Conservation (phyloP, 2,797 vertebrate genomes). For the Antrozous pallidus region DNA sequence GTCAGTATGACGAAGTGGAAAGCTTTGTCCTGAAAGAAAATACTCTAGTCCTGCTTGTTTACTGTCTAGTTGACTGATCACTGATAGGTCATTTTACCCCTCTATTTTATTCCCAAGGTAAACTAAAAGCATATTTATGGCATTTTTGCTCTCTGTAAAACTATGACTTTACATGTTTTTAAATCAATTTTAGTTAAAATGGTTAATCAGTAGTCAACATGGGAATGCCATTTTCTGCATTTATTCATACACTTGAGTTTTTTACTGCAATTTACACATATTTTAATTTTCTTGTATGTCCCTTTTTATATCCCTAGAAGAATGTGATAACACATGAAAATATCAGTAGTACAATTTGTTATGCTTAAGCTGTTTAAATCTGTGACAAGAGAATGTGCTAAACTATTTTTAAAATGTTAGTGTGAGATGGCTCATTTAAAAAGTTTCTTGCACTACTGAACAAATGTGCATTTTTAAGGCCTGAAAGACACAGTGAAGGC, state of each 20-base stretch:
- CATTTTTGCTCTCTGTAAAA: neutral
- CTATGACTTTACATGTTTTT: neutral
- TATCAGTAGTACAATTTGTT: neutral
- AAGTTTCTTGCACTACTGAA: neutral
- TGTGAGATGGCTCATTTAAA: slow-evolving; percentile 16
- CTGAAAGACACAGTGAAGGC: neutral
- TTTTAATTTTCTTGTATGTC: neutral
- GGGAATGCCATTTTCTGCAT: neutral
- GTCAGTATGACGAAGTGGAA: neutral
- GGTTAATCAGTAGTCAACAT: neutral
- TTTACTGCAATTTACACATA: neutral
- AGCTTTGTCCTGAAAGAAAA: neutral
- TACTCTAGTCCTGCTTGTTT: neutral
- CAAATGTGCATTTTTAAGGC: neutral
- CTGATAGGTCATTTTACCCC: neutral
- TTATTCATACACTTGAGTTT: neutral
- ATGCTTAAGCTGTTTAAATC: neutral
- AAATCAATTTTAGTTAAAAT: neutral
- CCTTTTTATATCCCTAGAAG: neutral
- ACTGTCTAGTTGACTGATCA: neutral
- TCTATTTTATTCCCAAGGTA: neutral
- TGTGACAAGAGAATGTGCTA: neutral
- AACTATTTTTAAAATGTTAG: slow-evolving; percentile 29
- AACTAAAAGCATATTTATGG: neutral
- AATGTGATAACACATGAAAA: slow-evolving; percentile 14